These are phyloP conservation scores for Prinia subflava DNA, from an alignment of 2,113 vertebrate species.

Conservation along the genomic window DNA sequence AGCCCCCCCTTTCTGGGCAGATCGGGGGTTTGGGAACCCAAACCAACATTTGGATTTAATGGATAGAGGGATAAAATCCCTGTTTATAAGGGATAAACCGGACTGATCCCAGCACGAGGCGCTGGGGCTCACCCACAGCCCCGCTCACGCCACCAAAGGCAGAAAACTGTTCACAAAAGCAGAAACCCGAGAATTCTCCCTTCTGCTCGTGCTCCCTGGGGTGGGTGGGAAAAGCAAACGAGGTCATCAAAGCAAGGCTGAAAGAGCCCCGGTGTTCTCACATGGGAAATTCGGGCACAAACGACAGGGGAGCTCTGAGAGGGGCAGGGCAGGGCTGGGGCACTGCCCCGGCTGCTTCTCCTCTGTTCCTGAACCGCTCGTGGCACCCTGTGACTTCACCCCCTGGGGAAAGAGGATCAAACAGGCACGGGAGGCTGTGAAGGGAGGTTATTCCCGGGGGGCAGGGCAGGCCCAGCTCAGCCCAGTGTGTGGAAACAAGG, in stretches of 20 bases:
- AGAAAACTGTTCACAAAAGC: not conserved
- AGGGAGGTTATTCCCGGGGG: not conserved
- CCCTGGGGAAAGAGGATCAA: not conserved
- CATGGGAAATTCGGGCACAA: not conserved
- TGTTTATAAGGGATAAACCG: too few species aligned
- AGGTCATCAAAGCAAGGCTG: not conserved
- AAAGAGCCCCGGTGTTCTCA: not conserved
- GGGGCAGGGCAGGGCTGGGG: not conserved
- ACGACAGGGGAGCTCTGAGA: not conserved
- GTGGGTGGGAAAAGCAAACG: not conserved
- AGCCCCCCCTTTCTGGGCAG: too few species aligned
- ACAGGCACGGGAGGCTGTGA: not conserved
- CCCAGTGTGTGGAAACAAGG: fast-evolving
- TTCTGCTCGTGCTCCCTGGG: not conserved
- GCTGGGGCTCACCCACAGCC: too few species aligned
- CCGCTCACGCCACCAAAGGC: not conserved
- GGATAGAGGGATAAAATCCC: too few species aligned
- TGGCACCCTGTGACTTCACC: not conserved
- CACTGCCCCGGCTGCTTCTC: not conserved
- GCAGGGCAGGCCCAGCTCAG: not conserved
- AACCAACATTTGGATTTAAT: too few species aligned
- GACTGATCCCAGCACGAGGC: too few species aligned
- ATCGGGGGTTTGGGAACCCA: too few species aligned
- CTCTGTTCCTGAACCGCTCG: not conserved
- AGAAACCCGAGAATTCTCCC: not conserved